phyloP scores from a whole-genome alignment of 2,888 invertebrate genomes.

The Mystacides longicornis region DNA sequence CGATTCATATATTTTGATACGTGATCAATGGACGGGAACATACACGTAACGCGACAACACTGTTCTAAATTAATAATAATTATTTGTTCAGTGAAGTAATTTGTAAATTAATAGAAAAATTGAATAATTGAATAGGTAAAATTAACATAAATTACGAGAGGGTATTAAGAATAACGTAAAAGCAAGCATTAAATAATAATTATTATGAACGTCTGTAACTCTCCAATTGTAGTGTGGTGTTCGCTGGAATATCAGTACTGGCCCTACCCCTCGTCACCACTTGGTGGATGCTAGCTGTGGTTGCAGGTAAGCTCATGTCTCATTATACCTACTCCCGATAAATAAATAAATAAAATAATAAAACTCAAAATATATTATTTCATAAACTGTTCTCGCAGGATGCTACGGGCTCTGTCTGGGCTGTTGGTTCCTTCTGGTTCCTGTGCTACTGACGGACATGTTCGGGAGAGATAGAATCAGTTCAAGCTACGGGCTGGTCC shows the following conservation, averaged over 20 bases:
- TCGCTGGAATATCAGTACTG: conserved; percentile 61
- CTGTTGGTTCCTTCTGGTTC: conserved; percentile 69
- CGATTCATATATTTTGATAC: too few relatives aligned
- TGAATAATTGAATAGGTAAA: too few relatives aligned
- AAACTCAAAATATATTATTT: too few relatives aligned
- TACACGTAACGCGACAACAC: too few relatives aligned
- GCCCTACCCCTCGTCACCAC: conserved; percentile 58
- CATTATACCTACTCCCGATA: not conserved
- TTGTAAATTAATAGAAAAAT: too few relatives aligned
- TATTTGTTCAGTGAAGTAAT: too few relatives aligned
- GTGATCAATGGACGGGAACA: too few relatives aligned
- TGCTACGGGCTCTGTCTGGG: conserved; percentile 66
- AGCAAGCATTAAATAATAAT: too few relatives aligned
- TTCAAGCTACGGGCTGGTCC: conserved; percentile 65
- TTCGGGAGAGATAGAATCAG: conserved; percentile 69
- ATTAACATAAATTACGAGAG: too few relatives aligned
- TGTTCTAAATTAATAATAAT: too few relatives aligned
- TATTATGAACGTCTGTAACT: too few relatives aligned
- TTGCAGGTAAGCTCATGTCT: conserved; percentile 43
- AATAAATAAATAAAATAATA: not conserved
- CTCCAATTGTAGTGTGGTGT: conserved; percentile 50
- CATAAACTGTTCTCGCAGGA: conserved; percentile 36
- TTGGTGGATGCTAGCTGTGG: conserved; percentile 57
- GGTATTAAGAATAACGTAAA: too few relatives aligned
- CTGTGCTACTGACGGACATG: conserved; percentile 64